These are phyloP conservation scores for Sebastes schlegelii DNA, from an alignment of 2,113 vertebrate genomes.

Conservation along the genomic window DNA sequence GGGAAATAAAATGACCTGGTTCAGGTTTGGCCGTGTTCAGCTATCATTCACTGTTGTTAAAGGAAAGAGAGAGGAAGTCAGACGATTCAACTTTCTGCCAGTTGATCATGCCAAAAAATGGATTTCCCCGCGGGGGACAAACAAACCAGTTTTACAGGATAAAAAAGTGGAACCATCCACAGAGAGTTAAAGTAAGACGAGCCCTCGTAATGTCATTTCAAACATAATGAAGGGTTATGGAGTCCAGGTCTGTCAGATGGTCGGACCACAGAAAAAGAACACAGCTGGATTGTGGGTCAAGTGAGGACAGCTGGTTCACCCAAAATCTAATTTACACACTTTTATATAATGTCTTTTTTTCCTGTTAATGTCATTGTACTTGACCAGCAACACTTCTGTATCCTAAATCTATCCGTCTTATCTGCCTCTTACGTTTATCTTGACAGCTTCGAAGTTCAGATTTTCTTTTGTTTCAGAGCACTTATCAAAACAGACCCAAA, in stretches of 20 bases:
- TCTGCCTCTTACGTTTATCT: constrained; percentile 5
- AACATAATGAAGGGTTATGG: constrained; percentile 48
- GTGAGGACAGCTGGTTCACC: constrained; percentile 62
- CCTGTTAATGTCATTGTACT: constrained; percentile 35
- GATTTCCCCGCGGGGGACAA: neutral
- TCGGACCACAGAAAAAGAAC: constrained; percentile 41
- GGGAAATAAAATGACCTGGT: neutral
- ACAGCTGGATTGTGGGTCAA: constrained; percentile 54
- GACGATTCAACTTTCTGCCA: constrained; percentile 8
- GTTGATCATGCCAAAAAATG: neutral
- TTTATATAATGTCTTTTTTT: constrained; percentile 29
- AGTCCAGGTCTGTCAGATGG: constrained; percentile 50
- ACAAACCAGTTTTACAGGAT: constrained; percentile 40
- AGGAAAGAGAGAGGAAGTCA: neutral
- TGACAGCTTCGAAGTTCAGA: neutral
- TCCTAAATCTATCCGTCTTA: constrained; percentile 5
- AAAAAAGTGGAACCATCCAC: constrained; percentile 42
- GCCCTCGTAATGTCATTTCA: constrained; percentile 25
- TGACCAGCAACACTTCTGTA: constrained; percentile 38
- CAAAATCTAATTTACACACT: constrained; percentile 64
- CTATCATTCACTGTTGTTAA: neutral
- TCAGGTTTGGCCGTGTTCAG: neutral
- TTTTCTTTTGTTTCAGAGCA: neutral
- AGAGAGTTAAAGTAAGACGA: constrained; percentile 38
- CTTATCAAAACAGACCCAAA: constrained; percentile 19